Base-by-base conservation (phyloP, 2,888 invertebrate genomes). In the Drosophila anomalata region DNA sequence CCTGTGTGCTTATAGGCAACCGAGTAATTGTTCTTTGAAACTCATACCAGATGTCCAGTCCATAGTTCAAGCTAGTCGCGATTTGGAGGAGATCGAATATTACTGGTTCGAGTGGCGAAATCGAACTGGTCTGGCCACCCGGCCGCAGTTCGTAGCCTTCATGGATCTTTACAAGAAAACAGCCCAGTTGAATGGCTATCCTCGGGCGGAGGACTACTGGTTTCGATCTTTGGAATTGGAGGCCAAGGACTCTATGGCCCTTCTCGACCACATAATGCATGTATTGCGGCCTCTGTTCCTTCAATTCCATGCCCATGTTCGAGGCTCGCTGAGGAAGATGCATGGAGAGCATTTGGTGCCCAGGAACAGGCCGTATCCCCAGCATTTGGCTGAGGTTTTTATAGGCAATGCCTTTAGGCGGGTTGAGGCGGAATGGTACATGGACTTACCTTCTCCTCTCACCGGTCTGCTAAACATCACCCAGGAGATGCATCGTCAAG, bases 381-480 rank as follows among this genome's bases (percentile, higher is more conserved):
- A 91, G 73, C 90, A 91, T 31, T 59, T 91, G 44, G 86, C 90
- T 0, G 91, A 91, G 73, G 82, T 90, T 9, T 90, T 91, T 29
- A 79, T 91, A 31, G 91, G 91, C 12, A 90, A 89, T 39, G 84
- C 91, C 0, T 91, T 81, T 29, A 76, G 96, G 94, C 44, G 77
- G 2, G 92, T 91, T 0, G 76, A 84, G 33, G 76, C 83, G 5
- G 80, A 78, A 3, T 94, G 95, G 83, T 94, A 95, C n/a, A 93
- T 94, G 54, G 87, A 90, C 14, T 69, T 91, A 2, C 97, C 98
- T 0, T 95, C 94, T 81, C 94, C 94, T 0, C 93, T 94, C 56
- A 94, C 94, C 73, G 92, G 94, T 26, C 93, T 94, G 66, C 92
- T 94, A 0, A 96, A 97, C 89, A 94, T 96, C 24, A 95, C 96